phyloP scores from a whole-genome alignment of 2,888 invertebrate species.

The Gandaritis pyraliata region DNA sequence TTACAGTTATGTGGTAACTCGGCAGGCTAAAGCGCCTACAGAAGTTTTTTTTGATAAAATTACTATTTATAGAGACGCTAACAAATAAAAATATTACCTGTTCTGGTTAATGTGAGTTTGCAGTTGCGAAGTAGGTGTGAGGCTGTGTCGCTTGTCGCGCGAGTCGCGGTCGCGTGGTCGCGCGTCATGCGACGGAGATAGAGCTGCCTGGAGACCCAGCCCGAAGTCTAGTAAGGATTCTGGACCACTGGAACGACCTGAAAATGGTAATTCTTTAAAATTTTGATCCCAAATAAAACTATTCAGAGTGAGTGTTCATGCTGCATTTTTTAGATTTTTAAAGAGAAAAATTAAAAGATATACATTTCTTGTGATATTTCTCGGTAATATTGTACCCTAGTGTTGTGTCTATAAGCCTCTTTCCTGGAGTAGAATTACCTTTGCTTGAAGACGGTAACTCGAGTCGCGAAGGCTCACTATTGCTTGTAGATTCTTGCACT shows the following conservation, averaged over 20 bases:
- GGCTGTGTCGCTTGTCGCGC: slow-evolving; percentile 83
- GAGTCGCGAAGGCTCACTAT: slow-evolving; percentile 56
- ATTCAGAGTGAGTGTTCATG: too few relatives aligned
- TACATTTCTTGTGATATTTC: too few relatives aligned
- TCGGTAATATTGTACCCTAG: too few relatives aligned
- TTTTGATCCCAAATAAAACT: too few relatives aligned
- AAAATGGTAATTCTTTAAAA: too few relatives aligned
- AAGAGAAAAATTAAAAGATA: too few relatives aligned
- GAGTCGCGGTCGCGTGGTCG: slow-evolving; percentile 61
- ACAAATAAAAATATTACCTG: slow-evolving; percentile 52
- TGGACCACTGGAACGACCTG: slow-evolving; percentile 59
- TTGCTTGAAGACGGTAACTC: slow-evolving; percentile 73
- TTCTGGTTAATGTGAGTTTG: slow-evolving; percentile 70
- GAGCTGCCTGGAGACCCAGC: slow-evolving; percentile 68
- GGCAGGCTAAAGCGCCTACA: too few relatives aligned
- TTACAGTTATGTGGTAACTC: too few relatives aligned
- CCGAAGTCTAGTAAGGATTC: slow-evolving; percentile 72
- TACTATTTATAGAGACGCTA: too few relatives aligned
- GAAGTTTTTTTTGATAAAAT: too few relatives aligned
- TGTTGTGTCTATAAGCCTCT: too few relatives aligned
- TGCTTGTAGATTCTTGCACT: slow-evolving; percentile 52
- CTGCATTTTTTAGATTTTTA: too few relatives aligned
- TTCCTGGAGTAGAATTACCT: slow-evolving; percentile 29
- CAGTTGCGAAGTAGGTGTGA: slow-evolving; percentile 74
- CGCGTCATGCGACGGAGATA: slow-evolving; percentile 72